phyloP scores from a whole-genome alignment of 2,113 vertebrate species.

The Cyphomyrus discorhynchus region DNA sequence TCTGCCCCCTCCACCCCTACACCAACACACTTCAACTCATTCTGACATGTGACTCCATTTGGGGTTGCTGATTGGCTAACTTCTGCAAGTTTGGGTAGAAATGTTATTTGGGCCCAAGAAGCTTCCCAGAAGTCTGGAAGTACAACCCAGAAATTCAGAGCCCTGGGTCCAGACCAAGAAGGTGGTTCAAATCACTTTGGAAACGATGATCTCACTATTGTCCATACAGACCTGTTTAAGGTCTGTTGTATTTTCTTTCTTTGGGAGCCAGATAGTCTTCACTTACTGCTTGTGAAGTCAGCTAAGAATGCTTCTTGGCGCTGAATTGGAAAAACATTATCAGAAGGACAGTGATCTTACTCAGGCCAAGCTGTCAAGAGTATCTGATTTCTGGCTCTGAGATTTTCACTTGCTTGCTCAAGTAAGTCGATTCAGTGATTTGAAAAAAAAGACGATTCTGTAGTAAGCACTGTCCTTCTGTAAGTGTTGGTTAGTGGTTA shows the following conservation, averaged over 20 bases:
- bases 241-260: neutral
- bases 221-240: neutral
- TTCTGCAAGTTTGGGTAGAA: neutral
- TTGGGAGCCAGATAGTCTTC: neutral
- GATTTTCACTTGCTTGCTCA: neutral
- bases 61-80: neutral
- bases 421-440: neutral
- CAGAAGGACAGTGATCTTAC: neutral
- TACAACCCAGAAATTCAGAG: neutral
- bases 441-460: neutral
- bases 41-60: neutral
- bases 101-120: slow-evolving; percentile 2
- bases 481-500: neutral
- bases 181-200: neutral
- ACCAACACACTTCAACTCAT: neutral
- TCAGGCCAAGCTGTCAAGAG: neutral
- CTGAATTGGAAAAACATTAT: slow-evolving; percentile 35
- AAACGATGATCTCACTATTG: neutral
- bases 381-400: neutral
- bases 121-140: neutral
- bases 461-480: neutral
- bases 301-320: slow-evolving; percentile 12
- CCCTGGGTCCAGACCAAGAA: neutral
- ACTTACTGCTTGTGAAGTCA: neutral
- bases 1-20: neutral